Evolutionary conservation across 1,140 invertebrate genomes (phyloP), one percentile per base, ranked within the genome.

Genomic region (Mamestra configurata): DNA sequence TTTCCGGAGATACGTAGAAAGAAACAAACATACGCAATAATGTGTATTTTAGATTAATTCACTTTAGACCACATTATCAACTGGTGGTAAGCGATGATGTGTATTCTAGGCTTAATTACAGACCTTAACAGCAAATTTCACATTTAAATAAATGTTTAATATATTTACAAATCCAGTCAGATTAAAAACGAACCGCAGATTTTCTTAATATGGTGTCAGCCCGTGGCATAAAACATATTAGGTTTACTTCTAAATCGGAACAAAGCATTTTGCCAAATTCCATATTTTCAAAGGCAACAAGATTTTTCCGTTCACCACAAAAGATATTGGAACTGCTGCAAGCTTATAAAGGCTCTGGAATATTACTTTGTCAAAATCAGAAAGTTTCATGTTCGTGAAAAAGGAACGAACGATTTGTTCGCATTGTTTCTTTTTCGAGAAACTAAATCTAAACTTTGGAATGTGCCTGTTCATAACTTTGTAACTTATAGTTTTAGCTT

Each of bases 351-450:
- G 13, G 27, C 31, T 61, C n/a, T 35, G 57, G 57, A 61, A 61
- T 35, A 61, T 61, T 31, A 35, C 24, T 61, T 61, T 61, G 57
- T 61, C 57, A 61, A 31, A 61, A 35, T 61, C 57, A 61, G 31
- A 61, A 61, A 61, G 11, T 61, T 61, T 61, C 27, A n/a, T 31
- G 31, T 61, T 35, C 31, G 13, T 1, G 7, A 15, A 31, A 24
- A 35, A 61, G 13, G 24, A 31, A 8, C 8, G n/a, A 7, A 22
- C 18, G 15, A 35, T 24, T 55, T 55, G 8, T n/a, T 24, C 20
- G 1, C 11, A 7, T 8, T 55, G 2, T 24, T 55, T 24, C 1
- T n/a, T 24, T 49, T 49, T n/a, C 27, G 27, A 31, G 27, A 46
- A 15, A 46, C 11, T 46, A 46, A 46, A 46, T 15, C 13, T 46